Percentiles rank a stretch among this genome's conserved stretches.
phyloP scores from a whole-genome alignment of 2,888 invertebrate species.

The Macroteleia sp. region DNA sequence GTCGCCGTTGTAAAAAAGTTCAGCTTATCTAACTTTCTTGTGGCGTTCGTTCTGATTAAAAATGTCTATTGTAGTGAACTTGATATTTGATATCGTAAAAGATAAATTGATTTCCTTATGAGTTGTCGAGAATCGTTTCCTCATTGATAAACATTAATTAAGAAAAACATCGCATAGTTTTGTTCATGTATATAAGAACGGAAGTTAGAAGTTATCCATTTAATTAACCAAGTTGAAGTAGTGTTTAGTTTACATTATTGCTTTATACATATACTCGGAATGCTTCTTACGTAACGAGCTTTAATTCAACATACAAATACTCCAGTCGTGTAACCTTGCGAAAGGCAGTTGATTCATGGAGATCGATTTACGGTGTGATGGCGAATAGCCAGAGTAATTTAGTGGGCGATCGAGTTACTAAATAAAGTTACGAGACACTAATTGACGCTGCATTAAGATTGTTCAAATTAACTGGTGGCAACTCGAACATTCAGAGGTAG shows the following conservation, averaged over 20 bases:
- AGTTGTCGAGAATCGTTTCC: too few relatives aligned
- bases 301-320: slow-evolving; percentile 64
- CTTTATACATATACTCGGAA: slow-evolving; percentile 28
- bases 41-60: too few relatives aligned
- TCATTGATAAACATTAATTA: slow-evolving; percentile 3
- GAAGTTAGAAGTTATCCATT: too few relatives aligned
- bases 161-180: too few relatives aligned
- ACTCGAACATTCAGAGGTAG: slow-evolving; percentile 16
- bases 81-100: too few relatives aligned
- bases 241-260: slow-evolving; percentile 35
- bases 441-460: slow-evolving; percentile 63
- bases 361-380: slow-evolving; percentile 70
- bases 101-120: too few relatives aligned
- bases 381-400: slow-evolving; percentile 69
- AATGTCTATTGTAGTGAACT: too few relatives aligned
- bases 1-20: too few relatives aligned
- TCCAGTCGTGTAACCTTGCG: slow-evolving; percentile 52
- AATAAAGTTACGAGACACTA: slow-evolving; percentile 69
- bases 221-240: too few relatives aligned
- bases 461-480: slow-evolving; percentile 56
- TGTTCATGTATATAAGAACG: too few relatives aligned
- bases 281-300: slow-evolving; percentile 50
- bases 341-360: slow-evolving; percentile 59
- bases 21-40: too few relatives aligned
- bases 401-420: slow-evolving; percentile 70